A percentile compares a stretch with the other conserved stretches of the same genome.
Evolutionary conservation across 1,140 invertebrate genomes (phyloP).

Genomic region (Drosophila eugracilis): DNA sequence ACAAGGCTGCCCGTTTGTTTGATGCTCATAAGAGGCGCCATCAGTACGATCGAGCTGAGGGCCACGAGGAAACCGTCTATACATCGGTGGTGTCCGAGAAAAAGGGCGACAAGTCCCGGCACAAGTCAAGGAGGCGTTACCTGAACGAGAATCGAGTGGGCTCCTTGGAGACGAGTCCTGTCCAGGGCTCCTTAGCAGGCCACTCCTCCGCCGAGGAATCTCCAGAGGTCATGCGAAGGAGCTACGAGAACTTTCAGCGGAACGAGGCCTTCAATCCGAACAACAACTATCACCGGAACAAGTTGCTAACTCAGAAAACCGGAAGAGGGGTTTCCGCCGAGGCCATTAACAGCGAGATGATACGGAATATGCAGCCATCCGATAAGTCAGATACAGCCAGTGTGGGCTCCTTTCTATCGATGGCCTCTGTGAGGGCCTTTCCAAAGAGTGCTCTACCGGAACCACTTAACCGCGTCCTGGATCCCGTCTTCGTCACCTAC

Average conservation of each 20-base stretch:
- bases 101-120: conserved; percentile 68
- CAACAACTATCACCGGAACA: conserved; percentile 84
- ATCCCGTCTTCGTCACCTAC: conserved; percentile 89
- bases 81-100: conserved; percentile 79
- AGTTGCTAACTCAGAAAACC: conserved; percentile 71
- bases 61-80: conserved; percentile 74
- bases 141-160: conserved; percentile 82
- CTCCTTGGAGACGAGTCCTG: conserved; percentile 77
- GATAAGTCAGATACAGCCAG: conserved; percentile 80
- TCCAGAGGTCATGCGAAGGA: conserved; percentile 40
- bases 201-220: conserved; percentile 74
- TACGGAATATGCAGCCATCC: conserved; percentile 56
- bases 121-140: conserved; percentile 75
- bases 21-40: conserved; percentile 71
- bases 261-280: conserved; percentile 81
- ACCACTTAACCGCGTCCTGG: conserved; percentile 91
- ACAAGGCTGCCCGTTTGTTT: conserved; percentile 73
- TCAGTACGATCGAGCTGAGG: conserved; percentile 75
- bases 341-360: conserved; percentile 80
- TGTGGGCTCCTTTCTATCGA: conserved; percentile 87
- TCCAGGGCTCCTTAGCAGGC: conserved; percentile 50
- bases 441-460: conserved; percentile 87
- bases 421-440: conserved; percentile 92
- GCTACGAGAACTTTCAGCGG: conserved; percentile 75
- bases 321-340: conserved; percentile 48